Percentiles rank a stretch among this genome's conserved stretches.
Conservation (phyloP, 2,888 invertebrate genomes). For the Dusona sp. region DNA sequence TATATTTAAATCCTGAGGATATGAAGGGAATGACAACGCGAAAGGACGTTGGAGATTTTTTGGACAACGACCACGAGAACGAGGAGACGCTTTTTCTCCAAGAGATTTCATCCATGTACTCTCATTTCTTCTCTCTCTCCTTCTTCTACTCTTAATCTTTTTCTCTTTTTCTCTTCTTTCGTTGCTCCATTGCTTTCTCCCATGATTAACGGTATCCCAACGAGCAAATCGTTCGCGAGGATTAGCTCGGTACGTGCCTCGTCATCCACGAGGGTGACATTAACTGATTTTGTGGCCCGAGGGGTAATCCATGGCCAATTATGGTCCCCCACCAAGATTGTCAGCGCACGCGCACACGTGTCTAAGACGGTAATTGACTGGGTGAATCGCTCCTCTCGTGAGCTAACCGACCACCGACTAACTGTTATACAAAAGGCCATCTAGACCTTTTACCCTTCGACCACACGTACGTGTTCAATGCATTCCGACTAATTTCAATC, state of each 20-base stretch:
- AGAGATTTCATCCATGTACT: constrained; percentile 18
- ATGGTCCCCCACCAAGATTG: constrained; percentile 73
- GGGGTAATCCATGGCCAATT: constrained; percentile 78
- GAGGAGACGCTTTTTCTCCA: constrained; percentile 18
- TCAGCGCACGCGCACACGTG: constrained; percentile 67
- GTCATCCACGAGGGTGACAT: constrained; percentile 76
- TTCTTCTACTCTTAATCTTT: constrained; percentile 48
- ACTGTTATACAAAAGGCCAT: constrained; percentile 76
- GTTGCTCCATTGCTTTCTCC: constrained; percentile 60
- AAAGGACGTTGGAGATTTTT: constrained; percentile 51
- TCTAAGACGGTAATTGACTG: constrained; percentile 75
- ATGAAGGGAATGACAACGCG: constrained; percentile 48
- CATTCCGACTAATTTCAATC: constrained; percentile 18
- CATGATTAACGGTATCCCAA: constrained; percentile 69
- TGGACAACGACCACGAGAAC: constrained; percentile 12
- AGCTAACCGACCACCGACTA: constrained; percentile 75
- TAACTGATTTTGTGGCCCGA: constrained; percentile 78
- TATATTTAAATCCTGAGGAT: constrained; percentile 15
- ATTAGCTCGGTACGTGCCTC: constrained; percentile 72
- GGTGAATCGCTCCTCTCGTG: constrained; percentile 71
- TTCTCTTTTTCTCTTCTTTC: constrained; percentile 29
- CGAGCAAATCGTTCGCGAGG: constrained; percentile 70
- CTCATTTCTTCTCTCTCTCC: constrained; percentile 31
- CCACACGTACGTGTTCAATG: constrained; percentile 50
- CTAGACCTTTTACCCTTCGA: constrained; percentile 47